A percentile compares a stretch with the other conserved stretches of the same genome.
phyloP scores from a whole-genome alignment of 2,797 vertebrate genomes.

The Sciaenops ocellatus region DNA sequence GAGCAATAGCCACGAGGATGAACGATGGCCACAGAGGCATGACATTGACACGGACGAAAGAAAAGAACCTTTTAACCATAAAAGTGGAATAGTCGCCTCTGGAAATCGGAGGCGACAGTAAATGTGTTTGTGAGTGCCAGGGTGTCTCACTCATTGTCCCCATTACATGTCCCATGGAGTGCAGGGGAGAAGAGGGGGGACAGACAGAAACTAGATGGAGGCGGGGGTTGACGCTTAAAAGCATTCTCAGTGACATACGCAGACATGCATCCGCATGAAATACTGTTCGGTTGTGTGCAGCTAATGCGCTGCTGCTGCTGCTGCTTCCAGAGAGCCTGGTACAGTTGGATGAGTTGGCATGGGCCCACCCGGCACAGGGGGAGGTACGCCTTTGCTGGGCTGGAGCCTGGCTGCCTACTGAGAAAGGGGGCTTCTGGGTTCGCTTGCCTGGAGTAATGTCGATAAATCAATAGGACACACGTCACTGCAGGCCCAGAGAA shows the following conservation, averaged over 20 bases:
- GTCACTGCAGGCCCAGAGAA: constrained; percentile 88
- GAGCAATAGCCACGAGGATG: constrained; percentile 72
- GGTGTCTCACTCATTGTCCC: constrained; percentile 76
- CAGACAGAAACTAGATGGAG: constrained; percentile 45
- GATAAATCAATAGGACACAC: constrained; percentile 90
- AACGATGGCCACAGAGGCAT: constrained; percentile 72
- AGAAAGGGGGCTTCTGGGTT: constrained; percentile 81
- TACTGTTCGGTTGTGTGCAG: constrained; percentile 56
- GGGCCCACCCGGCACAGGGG: constrained; percentile 68
- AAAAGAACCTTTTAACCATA: constrained; percentile 81
- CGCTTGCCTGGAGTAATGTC: constrained; percentile 84
- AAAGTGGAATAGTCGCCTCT: constrained; percentile 80
- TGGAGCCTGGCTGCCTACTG: constrained; percentile 85
- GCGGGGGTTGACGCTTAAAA: constrained; percentile 61
- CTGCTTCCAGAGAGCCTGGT: constrained; percentile 61
- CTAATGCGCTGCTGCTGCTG: constrained; percentile 64
- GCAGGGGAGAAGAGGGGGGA: constrained; percentile 44
- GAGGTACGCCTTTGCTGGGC: constrained; percentile 70
- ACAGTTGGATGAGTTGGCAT: constrained; percentile 81
- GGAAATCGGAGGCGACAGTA: constrained; percentile 78
- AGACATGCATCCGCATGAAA: constrained; percentile 61
- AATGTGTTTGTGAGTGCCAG: constrained; percentile 76
- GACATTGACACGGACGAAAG: constrained; percentile 78
- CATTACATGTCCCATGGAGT: constrained; percentile 68
- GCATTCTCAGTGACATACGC: constrained; percentile 70